A percentile compares a stretch with the other conserved stretches of the same genome.
Evolutionary conservation across 1,140 invertebrate species (phyloP).

Genomic region (Lepidurus packardi): DNA sequence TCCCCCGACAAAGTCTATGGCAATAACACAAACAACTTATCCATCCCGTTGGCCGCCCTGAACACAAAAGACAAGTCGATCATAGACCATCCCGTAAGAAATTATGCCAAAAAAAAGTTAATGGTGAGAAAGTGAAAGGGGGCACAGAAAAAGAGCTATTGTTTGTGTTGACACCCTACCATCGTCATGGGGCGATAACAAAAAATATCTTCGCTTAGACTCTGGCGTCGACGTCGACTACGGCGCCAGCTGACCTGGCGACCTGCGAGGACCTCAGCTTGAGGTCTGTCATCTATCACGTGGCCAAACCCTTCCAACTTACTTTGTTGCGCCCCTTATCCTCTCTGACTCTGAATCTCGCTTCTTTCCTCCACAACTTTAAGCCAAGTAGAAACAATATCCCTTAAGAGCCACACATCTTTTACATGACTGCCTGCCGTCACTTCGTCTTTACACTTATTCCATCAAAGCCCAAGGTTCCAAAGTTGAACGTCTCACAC

Average conservation of each 20-base stretch:
- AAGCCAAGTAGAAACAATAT: neutral
- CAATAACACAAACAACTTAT: neutral
- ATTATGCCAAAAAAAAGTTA: neutral
- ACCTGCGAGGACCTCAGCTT: conserved; percentile 10
- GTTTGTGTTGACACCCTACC: neutral
- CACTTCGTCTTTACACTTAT: conserved; percentile 6
- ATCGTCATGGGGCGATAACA: neutral
- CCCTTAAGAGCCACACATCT: neutral
- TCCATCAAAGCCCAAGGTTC: neutral
- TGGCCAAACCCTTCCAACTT: too few species aligned
- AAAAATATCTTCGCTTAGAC: neutral
- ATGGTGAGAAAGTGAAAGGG: neutral
- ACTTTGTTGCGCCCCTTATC: neutral
- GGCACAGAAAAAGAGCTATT: neutral
- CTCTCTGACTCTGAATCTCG: neutral
- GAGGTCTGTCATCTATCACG: neutral
- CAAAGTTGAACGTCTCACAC: too few species aligned
- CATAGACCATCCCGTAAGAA: neutral
- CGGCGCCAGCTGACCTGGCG: conserved; percentile 11
- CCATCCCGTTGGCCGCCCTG: neutral
- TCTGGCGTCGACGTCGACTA: neutral
- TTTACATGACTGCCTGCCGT: neutral
- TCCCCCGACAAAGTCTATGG: neutral
- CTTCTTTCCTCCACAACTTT: neutral
- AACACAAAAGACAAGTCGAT: neutral